Percentiles rank a stretch among this genome's conserved stretches.
These are phyloP conservation scores for Arenicola marina DNA, from an alignment of 2,888 invertebrate genomes.

Conservation along the genomic window DNA sequence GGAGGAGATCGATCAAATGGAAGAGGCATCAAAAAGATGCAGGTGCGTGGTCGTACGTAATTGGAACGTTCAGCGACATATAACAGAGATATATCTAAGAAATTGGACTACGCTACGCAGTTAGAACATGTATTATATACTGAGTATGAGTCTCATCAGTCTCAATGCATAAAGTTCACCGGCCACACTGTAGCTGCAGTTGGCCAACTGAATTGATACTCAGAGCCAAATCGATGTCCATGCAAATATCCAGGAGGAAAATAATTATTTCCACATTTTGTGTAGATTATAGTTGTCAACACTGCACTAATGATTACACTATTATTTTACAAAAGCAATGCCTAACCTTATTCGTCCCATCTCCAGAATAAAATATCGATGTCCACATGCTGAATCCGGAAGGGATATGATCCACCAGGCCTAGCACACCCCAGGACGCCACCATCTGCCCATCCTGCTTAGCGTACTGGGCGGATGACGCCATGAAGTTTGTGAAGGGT, in stretches of 20 bases:
- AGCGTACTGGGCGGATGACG: conserved; percentile 34
- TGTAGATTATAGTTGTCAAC: no score
- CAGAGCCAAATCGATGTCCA: neutral
- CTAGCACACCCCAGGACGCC: conserved; percentile 40
- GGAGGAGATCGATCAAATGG: neutral
- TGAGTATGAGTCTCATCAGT: no score
- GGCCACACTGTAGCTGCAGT: no score
- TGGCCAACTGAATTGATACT: neutral
- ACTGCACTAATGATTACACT: no score
- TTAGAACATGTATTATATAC: no score
- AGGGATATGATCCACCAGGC: conserved; percentile 36
- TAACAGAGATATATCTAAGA: neutral
- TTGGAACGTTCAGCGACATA: neutral
- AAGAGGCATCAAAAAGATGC: neutral
- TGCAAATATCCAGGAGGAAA: neutral
- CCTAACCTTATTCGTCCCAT: conserved; percentile 17
- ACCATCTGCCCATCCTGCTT: conserved; percentile 15
- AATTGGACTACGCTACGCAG: no score
- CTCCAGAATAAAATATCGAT: neutral
- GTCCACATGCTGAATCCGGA: conserved; percentile 4
- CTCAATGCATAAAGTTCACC: no score
- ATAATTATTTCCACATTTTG: no score
- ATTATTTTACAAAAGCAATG: no score
- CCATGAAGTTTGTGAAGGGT: conserved; percentile 33
- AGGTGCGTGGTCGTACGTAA: neutral